These are phyloP conservation scores for Muscicapa striata DNA, from an alignment of 2,797 vertebrate species.

Conservation along the genomic window DNA sequence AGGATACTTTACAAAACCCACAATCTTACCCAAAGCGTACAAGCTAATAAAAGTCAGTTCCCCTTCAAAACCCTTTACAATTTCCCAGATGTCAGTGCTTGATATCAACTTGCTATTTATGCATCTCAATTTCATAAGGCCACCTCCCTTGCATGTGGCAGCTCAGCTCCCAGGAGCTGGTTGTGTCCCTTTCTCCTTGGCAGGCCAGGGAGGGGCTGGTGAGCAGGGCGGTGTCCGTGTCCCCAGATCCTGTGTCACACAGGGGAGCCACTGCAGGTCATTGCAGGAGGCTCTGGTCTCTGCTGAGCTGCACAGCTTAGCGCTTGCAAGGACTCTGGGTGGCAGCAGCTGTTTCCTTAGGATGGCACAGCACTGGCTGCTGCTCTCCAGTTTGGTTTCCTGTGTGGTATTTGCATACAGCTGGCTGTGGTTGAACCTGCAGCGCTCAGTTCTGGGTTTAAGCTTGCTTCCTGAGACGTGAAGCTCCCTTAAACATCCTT, in stretches of 20 bases:
- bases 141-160: background rate
- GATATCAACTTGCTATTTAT: background rate
- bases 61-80: background rate
- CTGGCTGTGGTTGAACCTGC: background rate
- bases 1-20: background rate
- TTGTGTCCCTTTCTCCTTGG: background rate
- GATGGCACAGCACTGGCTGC: background rate
- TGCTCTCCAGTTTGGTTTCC: background rate
- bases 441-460: background rate
- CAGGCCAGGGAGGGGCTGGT: background rate
- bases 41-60: background rate
- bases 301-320: background rate
- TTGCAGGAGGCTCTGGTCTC: background rate
- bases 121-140: background rate
- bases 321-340: background rate
- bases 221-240: background rate
- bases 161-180: background rate
- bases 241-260: fast-evolving
- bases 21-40: background rate
- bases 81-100: background rate
- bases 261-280: fast-evolving
- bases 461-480: background rate
- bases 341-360: background rate
- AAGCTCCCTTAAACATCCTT: background rate
- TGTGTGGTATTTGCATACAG: background rate